Evolutionary conservation across 2,113 vertebrate genomes (phyloP).

Genomic region (Pungitius pungitius): DNA sequence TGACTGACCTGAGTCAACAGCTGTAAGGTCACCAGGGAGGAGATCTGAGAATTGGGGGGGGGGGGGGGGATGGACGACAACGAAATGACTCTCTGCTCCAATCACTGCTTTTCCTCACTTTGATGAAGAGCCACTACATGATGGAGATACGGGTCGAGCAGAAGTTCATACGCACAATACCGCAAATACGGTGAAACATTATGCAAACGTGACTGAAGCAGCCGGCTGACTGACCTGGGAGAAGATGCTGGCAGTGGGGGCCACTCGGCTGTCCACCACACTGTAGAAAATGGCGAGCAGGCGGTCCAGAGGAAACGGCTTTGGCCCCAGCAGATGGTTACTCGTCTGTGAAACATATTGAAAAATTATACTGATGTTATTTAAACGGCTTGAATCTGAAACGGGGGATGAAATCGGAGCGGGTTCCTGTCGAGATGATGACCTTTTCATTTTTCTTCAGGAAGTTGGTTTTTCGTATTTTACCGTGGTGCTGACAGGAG

Average conservation of each 20-base stretch:
- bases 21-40: constrained; percentile 94
- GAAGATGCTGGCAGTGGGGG: constrained; percentile 94
- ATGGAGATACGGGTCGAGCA: constrained; percentile 29
- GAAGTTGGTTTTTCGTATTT: constrained; percentile 92
- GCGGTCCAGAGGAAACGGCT: constrained; percentile 94
- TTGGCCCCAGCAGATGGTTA: constrained; percentile 97
- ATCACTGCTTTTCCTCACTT: constrained; percentile 26
- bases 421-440: constrained; percentile 5
- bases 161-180: no score
- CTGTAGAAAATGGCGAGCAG: constrained; percentile 95
- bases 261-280: constrained; percentile 94
- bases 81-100: constrained; percentile 21
- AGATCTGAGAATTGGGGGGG: constrained; percentile 82
- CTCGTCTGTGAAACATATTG: constrained; percentile 84
- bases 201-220: background rate
- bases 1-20: constrained; percentile 89
- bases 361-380: background rate
- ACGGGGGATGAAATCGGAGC: background rate
- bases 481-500: constrained; percentile 90
- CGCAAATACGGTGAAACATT: background rate
- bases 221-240: constrained; percentile 60
- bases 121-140: constrained; percentile 27
- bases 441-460: constrained; percentile 97
- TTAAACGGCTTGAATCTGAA: background rate
- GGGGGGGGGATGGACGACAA: constrained; percentile 6